Base-by-base conservation (phyloP, 1,140 invertebrate genomes). In the Heterodera schachtii region DNA sequence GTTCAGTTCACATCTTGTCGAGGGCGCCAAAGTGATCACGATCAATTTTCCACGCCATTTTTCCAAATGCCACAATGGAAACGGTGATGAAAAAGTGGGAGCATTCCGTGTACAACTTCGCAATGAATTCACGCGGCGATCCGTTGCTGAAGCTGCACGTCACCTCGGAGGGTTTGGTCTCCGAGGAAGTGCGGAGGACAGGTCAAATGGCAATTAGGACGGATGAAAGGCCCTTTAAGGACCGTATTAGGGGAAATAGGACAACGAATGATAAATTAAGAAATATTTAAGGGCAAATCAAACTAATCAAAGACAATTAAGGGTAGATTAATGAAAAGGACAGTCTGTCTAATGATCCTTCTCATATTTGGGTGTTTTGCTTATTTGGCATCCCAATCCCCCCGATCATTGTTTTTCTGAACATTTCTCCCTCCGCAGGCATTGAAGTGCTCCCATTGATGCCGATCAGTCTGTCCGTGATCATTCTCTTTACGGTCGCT, bases 11-110 rank as follows among this genome's bases (percentile, higher is more conserved):
- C 83, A 85, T 60, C 67, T 86, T n/a, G 80, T 89, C n/a, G 88
- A 89, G 70, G 81, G 81, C 3, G 82, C 84, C 47, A 80, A 79
- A 21, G 75, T 89, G 9, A 84, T 89, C 60, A 82, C 88, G 19
- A 89, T 89, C 60, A 89, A 89, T 73, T 89, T 89, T 89, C 69
- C 88, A 90, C 73, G 88, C 88, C 31, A 89, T 89, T 73, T 89
- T 85, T 41, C 74, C 75, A 44, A 89, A 89, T 49, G 67, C 77
- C 1, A 84, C 88, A 13, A 85, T 86, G 74, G 81, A 85, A 47
- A 73, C 81, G 16, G 82, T 90, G 16, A 88, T 89, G 88, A 88
- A 85, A 44, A 85, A 88, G 75, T 89, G 88, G 88, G 88, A 89
- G 74, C 87, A 88, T 69, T 87, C 87, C 11, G 84, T 90, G 9